Percentiles rank a stretch among this genome's conserved stretches.
These are phyloP conservation scores for Homarus americanus DNA, from an alignment of 1,140 invertebrate genomes.

Conservation along the genomic window DNA sequence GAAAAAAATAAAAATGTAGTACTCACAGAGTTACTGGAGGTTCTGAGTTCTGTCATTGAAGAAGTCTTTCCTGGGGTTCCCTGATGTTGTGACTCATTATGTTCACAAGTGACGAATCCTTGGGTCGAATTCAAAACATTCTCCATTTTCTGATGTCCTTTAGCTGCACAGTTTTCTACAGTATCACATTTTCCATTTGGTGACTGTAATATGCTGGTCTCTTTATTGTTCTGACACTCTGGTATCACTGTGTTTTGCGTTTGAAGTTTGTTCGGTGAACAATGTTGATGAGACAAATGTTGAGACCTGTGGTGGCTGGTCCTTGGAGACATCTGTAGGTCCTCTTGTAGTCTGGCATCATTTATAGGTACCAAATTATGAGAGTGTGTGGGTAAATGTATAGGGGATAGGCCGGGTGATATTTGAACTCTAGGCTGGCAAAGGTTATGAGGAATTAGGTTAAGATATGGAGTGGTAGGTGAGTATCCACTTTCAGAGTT, in stretches of 20 bases:
- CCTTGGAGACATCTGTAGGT: not conserved
- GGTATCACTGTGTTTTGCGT: not conserved
- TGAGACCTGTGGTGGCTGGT: not conserved
- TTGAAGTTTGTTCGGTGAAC: not conserved
- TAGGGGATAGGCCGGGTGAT: not conserved
- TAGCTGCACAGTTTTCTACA: not conserved
- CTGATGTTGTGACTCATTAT: not conserved
- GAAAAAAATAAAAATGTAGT: not conserved
- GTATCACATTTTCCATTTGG: not conserved
- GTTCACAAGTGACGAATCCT: not conserved
- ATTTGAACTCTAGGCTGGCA: not conserved
- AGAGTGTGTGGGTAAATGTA: not conserved
- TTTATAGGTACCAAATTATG: not conserved
- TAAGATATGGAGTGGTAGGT: not conserved
- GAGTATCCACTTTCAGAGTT: not conserved
- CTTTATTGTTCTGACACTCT: not conserved
- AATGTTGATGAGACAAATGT: not conserved
- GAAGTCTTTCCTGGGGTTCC: not conserved
- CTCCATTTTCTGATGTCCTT: not conserved
- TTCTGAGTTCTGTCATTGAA: not conserved
- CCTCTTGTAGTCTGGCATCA: not conserved
- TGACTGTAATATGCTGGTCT: not conserved
- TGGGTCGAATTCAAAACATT: not conserved
- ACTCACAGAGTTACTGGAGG: conserved; percentile 14
- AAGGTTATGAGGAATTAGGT: not conserved